Conservation (phyloP, 2,888 invertebrate species). For the Campoletis raptor region DNA sequence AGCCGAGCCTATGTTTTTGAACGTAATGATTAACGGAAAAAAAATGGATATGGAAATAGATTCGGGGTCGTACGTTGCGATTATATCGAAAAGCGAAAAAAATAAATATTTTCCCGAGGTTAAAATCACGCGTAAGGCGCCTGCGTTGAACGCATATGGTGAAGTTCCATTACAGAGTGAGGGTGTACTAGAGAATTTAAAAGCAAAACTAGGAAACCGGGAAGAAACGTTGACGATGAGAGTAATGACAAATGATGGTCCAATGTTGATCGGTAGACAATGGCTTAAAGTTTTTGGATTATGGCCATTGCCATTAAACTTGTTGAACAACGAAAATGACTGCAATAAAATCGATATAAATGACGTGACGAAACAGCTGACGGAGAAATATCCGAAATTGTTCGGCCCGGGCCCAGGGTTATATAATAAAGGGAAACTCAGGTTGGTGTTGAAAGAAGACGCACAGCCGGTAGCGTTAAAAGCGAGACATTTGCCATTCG, state of each 20-base stretch:
- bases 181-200: constrained; percentile 36
- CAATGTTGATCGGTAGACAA: constrained; percentile 53
- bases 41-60: constrained; percentile 54
- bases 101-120: constrained; percentile 46
- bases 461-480: no score
- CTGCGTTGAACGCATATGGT: constrained; percentile 34
- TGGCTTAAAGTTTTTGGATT: constrained; percentile 20
- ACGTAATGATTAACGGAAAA: constrained; percentile 23
- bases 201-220: constrained; percentile 52
- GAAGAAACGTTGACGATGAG: constrained; percentile 16
- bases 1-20: constrained; percentile 48
- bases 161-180: constrained; percentile 32
- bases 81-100: constrained; percentile 38
- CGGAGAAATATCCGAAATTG: no score
- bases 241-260: constrained; percentile 59
- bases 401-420: no score
- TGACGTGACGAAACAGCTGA: no score
- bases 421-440: no score
- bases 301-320: no score
- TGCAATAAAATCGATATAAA: no score
- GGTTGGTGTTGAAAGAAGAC: no score
- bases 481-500: no score
- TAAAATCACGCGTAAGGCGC: constrained; percentile 21
- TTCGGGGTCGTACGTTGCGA: constrained; percentile 53
- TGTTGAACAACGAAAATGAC: no score